phyloP scores from a whole-genome alignment of 2,113 vertebrate genomes.

The Macaca nemestrina region DNA sequence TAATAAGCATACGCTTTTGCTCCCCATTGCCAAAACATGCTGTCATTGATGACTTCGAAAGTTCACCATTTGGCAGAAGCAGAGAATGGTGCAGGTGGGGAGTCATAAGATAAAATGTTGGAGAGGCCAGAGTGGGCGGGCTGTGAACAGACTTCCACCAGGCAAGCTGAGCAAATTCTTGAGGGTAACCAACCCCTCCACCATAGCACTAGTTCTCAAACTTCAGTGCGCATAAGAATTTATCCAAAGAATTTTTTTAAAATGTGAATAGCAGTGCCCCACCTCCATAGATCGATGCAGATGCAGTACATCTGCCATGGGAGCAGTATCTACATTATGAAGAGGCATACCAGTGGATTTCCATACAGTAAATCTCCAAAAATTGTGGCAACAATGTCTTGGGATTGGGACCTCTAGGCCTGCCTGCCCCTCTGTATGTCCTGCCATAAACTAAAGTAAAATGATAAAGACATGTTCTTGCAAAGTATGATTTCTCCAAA shows the following conservation, averaged over 20 bases:
- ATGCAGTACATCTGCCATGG: no score
- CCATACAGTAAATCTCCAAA: neutral
- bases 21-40: no score
- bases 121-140: neutral
- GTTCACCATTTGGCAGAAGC: neutral
- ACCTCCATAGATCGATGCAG: neutral
- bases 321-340: neutral
- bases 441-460: neutral
- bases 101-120: neutral
- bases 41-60: neutral
- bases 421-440: neutral
- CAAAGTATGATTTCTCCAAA: neutral
- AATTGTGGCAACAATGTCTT: neutral
- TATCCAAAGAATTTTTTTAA: neutral
- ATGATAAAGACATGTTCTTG: neutral
- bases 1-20: neutral
- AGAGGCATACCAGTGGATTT: neutral
- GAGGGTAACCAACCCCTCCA: neutral
- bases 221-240: neutral
- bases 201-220: neutral
- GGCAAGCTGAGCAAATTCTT: neutral
- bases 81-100: neutral
- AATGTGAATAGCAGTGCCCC: neutral
- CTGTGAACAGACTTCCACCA: neutral
- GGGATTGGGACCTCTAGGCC: neutral